Conservation (phyloP, 2,113 vertebrate genomes). For the Lepus americanus region DNA sequence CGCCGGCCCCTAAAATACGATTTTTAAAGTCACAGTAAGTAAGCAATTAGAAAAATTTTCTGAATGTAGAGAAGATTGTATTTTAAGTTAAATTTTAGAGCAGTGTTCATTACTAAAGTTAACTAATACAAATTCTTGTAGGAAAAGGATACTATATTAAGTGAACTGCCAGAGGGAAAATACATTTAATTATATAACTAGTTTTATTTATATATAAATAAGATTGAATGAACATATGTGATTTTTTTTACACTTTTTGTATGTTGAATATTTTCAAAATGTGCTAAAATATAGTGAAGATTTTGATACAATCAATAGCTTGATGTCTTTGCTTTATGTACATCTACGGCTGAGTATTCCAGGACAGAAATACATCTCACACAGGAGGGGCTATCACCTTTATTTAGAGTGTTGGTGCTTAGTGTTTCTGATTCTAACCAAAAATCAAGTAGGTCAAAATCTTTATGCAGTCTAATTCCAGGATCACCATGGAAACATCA, state of each 20-base stretch:
- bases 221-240: not conserved
- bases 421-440: not conserved
- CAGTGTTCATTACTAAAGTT: not conserved
- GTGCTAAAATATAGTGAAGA: not conserved
- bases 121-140: not conserved
- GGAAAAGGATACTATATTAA: not conserved
- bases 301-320: not conserved
- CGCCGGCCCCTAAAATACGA: not conserved
- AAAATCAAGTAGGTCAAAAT: not conserved
- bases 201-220: not conserved
- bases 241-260: not conserved
- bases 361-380: not conserved
- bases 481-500: constrained; percentile 7
- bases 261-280: not conserved
- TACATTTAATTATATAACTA: not conserved
- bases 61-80: not conserved
- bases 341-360: not conserved
- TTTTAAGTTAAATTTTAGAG: not conserved
- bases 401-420: not conserved
- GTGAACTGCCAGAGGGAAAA: not conserved
- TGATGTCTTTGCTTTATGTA: not conserved
- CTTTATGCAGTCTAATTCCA: not conserved
- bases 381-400: not conserved
- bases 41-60: not conserved
- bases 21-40: not conserved